Evolutionary conservation across 1,140 invertebrate genomes (phyloP).

Genomic region (Calephelis nemesis): DNA sequence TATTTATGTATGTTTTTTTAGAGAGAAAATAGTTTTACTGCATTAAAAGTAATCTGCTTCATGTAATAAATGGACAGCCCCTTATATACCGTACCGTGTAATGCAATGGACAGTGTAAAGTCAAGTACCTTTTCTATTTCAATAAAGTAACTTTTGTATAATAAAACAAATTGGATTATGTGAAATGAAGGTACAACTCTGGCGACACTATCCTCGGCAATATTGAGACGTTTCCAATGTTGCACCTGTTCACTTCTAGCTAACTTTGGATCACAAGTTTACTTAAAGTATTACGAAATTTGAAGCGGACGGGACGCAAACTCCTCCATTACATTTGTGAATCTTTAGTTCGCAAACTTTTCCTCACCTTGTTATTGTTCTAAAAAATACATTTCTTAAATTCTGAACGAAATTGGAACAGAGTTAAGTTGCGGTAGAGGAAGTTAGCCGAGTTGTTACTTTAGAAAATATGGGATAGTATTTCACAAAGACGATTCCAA

Average conservation of each 20-base stretch:
- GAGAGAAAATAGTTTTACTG: too few relatives aligned
- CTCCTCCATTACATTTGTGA: constrained; percentile 55
- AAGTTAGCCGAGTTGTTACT: constrained; percentile 36
- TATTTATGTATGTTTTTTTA: too few relatives aligned
- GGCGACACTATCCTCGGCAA: constrained; percentile 31
- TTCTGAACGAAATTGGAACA: constrained; percentile 47
- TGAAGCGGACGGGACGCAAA: constrained; percentile 47
- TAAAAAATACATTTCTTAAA: constrained; percentile 44
- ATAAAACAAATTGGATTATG: too few relatives aligned
- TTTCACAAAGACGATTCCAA: constrained; percentile 32
- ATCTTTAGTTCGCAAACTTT: constrained; percentile 54
- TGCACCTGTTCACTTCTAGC: constrained; percentile 58
- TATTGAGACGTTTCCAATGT: constrained; percentile 55
- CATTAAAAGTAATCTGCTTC: too few relatives aligned
- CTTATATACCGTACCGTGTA: too few relatives aligned
- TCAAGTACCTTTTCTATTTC: too few relatives aligned
- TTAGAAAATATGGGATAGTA: constrained; percentile 49
- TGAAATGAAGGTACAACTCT: neutral
- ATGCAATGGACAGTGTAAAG: too few relatives aligned
- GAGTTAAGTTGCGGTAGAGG: constrained; percentile 34
- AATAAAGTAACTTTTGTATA: too few relatives aligned
- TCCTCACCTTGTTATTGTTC: constrained; percentile 39
- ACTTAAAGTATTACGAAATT: constrained; percentile 69
- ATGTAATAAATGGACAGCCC: too few relatives aligned
- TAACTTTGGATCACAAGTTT: constrained; percentile 61